Evolutionary conservation across 1,140 invertebrate genomes (phyloP).

Genomic region (Eupristina koningsbergeri): DNA sequence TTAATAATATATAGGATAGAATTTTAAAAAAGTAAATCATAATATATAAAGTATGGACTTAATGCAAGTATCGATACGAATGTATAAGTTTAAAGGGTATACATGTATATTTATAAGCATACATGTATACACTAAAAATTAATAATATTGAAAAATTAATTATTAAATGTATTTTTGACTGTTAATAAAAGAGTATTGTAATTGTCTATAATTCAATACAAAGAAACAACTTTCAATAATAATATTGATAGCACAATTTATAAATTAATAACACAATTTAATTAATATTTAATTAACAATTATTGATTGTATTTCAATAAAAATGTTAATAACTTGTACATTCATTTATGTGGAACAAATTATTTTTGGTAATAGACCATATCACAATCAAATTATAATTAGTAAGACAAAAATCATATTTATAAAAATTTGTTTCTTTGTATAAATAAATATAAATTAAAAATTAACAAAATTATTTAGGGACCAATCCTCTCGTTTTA

Average conservation of each 20-base stretch:
- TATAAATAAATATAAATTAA: slow-evolving; percentile 37
- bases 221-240: slow-evolving; percentile 18
- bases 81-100: not conserved
- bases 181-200: not conserved
- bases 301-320: not conserved
- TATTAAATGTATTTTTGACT: not conserved
- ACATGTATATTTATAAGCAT: not conserved
- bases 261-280: slow-evolving; percentile 1
- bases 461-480: slow-evolving; percentile 70
- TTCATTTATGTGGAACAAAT: not conserved
- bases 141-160: slow-evolving; percentile 9
- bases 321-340: not conserved
- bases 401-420: slow-evolving; percentile 49
- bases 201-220: not conserved
- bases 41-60: not conserved
- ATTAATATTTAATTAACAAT: too few relatives aligned
- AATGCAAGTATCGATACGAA: too few relatives aligned
- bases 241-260: too few relatives aligned
- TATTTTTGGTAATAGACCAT: not conserved
- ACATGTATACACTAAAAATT: not conserved
- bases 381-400: slow-evolving; percentile 6
- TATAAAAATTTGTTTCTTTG: slow-evolving; percentile 51
- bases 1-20: not conserved
- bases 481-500: slow-evolving; percentile 76
- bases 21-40: not conserved